Evolutionary conservation across 2,888 invertebrate genomes (phyloP).

Genomic region (Eretmocerus hayati): DNA sequence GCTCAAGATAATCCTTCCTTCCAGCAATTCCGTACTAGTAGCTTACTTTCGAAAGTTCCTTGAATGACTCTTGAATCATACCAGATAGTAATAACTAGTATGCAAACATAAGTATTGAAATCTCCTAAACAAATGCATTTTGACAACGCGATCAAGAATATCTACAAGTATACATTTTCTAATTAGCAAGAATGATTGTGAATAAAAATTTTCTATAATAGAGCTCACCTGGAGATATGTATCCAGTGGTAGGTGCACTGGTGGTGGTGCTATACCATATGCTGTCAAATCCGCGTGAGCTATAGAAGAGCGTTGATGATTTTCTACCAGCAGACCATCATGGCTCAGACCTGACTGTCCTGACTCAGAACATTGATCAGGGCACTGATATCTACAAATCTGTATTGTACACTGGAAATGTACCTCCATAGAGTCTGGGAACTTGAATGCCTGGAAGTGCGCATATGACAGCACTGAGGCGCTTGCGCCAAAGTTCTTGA

Average conservation of each 20-base stretch:
- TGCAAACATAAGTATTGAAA: no score
- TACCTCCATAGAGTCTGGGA: conserved; percentile 94
- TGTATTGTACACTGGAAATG: conserved; percentile 94
- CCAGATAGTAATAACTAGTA: no score
- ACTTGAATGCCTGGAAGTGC: conserved; percentile 92
- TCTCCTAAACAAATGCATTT: no score
- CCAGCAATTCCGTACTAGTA: no score
- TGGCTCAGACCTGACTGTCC: conserved; percentile 41
- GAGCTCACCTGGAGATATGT: conserved; percentile 53
- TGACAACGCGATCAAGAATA: no score
- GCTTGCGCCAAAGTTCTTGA: conserved; percentile 89
- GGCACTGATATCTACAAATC: conserved; percentile 87
- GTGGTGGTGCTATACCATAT: conserved; percentile 64
- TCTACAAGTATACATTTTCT: no score
- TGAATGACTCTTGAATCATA: no score
- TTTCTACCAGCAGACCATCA: conserved; percentile 48
- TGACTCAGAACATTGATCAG: conserved; percentile 79
- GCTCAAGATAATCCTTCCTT: no score
- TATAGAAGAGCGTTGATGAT: conserved; percentile 46
- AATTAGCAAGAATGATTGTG: no score
- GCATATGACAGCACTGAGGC: conserved; percentile 88
- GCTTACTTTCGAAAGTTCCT: no score
- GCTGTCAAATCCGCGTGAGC: conserved; percentile 50
- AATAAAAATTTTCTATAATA: no score
- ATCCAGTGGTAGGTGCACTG: conserved; percentile 56